Evolutionary conservation across 2,888 invertebrate species (phyloP).

Genomic region (Lithophane ornitopus): DNA sequence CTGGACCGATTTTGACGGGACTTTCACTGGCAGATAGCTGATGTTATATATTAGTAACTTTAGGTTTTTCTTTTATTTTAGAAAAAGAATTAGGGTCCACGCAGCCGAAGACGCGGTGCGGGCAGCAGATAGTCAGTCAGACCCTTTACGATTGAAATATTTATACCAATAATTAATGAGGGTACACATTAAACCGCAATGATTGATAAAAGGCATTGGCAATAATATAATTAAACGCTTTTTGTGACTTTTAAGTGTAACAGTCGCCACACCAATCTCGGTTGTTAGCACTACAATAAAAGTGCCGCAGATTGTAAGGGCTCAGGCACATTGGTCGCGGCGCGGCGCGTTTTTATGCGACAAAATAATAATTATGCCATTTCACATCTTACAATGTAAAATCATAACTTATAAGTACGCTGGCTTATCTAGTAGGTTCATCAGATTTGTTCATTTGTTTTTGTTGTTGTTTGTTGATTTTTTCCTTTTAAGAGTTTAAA

Average conservation of each 20-base stretch:
- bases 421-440: too few species aligned
- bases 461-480: background rate
- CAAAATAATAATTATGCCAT: too few species aligned
- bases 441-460: background rate
- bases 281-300: slow-evolving; percentile 57
- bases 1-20: too few species aligned
- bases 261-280: slow-evolving; percentile 51
- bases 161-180: slow-evolving; percentile 64
- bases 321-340: background rate
- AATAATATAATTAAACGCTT: slow-evolving; percentile 67
- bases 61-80: too few species aligned
- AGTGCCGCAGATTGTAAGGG: slow-evolving; percentile 30
- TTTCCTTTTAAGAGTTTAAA: background rate
- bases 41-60: too few species aligned
- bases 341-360: background rate
- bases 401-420: too few species aligned
- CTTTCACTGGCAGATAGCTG: too few species aligned
- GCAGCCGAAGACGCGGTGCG: too few species aligned
- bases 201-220: slow-evolving; percentile 67
- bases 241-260: slow-evolving; percentile 57
- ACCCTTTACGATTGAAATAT: slow-evolving; percentile 52
- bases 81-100: too few species aligned
- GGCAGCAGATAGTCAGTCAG: background rate
- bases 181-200: slow-evolving; percentile 63
- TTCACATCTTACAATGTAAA: too few species aligned